phyloP scores from a whole-genome alignment of 2,797 vertebrate species.

The Carduelis carduelis region DNA sequence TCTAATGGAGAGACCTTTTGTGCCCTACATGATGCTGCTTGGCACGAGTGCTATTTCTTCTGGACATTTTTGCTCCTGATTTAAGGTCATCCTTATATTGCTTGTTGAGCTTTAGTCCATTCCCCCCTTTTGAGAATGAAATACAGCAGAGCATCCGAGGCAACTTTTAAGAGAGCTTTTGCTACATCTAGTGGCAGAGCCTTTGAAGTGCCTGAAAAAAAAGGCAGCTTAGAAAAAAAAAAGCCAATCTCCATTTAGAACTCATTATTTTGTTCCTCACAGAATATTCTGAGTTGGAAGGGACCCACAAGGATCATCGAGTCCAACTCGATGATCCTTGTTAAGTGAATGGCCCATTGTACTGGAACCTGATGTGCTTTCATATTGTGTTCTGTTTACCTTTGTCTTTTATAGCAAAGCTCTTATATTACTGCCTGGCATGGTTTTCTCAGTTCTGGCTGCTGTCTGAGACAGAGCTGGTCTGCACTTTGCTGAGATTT shows the following conservation, averaged over 20 bases:
- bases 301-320: not conserved
- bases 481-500: not conserved
- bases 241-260: not conserved
- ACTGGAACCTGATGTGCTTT: not conserved
- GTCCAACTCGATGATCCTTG: too few species aligned
- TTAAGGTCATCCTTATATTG: not conserved
- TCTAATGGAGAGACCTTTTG: not conserved
- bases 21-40: not conserved
- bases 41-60: not conserved
- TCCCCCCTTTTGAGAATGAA: not conserved
- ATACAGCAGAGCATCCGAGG: not conserved
- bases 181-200: conserved; percentile 60
- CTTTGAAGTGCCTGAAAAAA: not conserved
- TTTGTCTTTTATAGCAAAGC: not conserved
- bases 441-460: not conserved
- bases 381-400: not conserved
- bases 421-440: not conserved
- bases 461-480: not conserved
- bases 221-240: not conserved
- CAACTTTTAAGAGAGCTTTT: conserved; percentile 39
- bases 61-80: not conserved
- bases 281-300: not conserved
- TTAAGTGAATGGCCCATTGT: not conserved
- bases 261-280: not conserved
- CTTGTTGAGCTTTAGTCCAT: not conserved